These are phyloP conservation scores for Dichetophora obliterata DNA, from an alignment of 2,888 invertebrate genomes.

Conservation along the genomic window DNA sequence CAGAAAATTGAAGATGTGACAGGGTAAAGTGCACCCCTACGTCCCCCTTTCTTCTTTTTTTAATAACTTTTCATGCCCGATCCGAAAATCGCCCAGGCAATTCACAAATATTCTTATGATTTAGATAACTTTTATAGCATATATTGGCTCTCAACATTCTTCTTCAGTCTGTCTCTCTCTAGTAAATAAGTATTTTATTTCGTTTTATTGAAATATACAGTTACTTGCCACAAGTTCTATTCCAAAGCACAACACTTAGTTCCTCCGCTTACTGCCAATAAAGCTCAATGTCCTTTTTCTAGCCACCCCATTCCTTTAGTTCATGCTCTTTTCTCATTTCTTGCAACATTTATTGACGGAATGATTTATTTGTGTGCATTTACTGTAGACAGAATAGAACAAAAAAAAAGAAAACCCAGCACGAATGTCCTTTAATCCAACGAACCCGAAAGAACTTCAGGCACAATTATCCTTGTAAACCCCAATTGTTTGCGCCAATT, in stretches of 20 bases:
- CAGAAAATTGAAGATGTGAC: no score
- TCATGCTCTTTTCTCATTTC: not conserved
- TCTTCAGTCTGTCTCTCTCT: no score
- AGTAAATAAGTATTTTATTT: no score
- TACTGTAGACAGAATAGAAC: not conserved
- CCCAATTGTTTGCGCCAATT: slow-evolving; percentile 4
- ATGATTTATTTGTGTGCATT: slow-evolving; percentile 24
- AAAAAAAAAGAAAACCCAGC: not conserved
- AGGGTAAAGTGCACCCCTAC: no score
- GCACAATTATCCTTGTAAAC: slow-evolving; percentile 20
- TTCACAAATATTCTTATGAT: no score
- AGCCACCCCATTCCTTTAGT: not conserved
- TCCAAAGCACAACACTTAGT: not conserved
- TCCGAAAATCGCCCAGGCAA: no score
- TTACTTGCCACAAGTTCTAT: not conserved
- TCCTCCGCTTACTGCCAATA: not conserved
- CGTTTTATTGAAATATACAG: no score
- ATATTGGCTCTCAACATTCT: no score
- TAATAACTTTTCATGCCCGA: no score
- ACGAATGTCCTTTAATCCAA: not conserved
- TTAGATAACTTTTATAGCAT: no score
- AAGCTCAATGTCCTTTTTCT: not conserved
- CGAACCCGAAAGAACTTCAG: not conserved
- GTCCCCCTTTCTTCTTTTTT: no score
- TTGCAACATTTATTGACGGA: slow-evolving; percentile 14